Evolutionary conservation across 2,888 invertebrate species (phyloP), one percentile per base, ranked within the genome.

Genomic region (Campopleginae sp.): DNA sequence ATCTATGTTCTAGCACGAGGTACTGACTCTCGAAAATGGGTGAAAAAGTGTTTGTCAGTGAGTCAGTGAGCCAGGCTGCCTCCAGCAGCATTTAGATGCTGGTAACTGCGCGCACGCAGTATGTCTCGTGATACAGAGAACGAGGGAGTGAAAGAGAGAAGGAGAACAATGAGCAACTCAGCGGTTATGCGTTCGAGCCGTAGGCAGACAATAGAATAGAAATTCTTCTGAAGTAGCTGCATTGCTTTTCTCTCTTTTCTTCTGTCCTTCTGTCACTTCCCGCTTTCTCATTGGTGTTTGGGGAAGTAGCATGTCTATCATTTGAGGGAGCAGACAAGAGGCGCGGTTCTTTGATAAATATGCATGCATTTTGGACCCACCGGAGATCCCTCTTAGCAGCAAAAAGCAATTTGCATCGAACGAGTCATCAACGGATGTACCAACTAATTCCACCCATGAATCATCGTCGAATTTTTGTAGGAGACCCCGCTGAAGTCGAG

Each of bases 151-250:
- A 48, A 48, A 51, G 65, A 66, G 66, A 58, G 68, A 87, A 86
- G 87, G 80, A 87, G 76, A 61, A 54, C 76, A 51, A 78, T 58
- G 27, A 58, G 58, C 27, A 58, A 14, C 58, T 27, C 27, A 58
- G 80, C 72, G 85, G 65, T 84, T 86, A 83, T 88, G 89, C 88
- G 87, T 89, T 66, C 71, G 75, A 84, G 81, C 89, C 88, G 91
- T 91, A 90, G 90, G 91, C 87, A 91, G 91, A 91, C 91, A 91
- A 91, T 91, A 86, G 91, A 88, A 90, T 86, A 85, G 86, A 87
- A 86, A 77, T 85, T 83, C 85, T 86, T 83, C 79, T 78, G 80
- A 84, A 85, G 86, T 85, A 82, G 81, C 78, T 85, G 66, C 61
- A 17, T 23, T 10, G 33, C 17, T 33, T 51, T 33, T 75, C 42